A percentile compares a stretch with the other conserved stretches of the same genome.
phyloP scores from a whole-genome alignment of 1,140 invertebrate genomes.

The Lysiphlebus fabarum region DNA sequence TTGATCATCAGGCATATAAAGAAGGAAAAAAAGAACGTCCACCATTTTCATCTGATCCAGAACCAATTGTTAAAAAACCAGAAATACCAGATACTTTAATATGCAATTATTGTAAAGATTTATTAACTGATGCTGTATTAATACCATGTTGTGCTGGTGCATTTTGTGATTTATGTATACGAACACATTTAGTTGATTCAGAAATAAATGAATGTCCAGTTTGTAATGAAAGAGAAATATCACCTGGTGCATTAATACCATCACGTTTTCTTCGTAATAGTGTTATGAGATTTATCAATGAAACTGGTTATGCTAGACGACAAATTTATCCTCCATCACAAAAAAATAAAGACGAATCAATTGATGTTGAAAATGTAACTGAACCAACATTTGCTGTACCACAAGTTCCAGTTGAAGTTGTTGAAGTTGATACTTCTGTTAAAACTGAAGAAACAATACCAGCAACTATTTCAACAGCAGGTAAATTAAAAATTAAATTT shows the following conservation, averaged over 20 bases:
- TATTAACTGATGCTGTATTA: slow-evolving; percentile 94
- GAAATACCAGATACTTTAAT: slow-evolving; percentile 87
- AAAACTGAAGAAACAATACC: slow-evolving; percentile 45
- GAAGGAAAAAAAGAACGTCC: slow-evolving; percentile 69
- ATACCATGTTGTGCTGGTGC: slow-evolving; percentile 96
- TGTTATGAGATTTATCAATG: slow-evolving; percentile 85
- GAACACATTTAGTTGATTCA: slow-evolving; percentile 82
- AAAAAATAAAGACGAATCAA: too few relatives aligned
- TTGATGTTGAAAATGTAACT: too few relatives aligned
- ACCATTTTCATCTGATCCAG: slow-evolving; percentile 61
- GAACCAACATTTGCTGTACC: slow-evolving; percentile 22
- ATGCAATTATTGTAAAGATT: slow-evolving; percentile 87
- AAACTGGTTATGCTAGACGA: slow-evolving; percentile 73
- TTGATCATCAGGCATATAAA: slow-evolving; percentile 81
- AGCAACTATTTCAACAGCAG: slow-evolving; percentile 24
- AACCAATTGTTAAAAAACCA: slow-evolving; percentile 60
- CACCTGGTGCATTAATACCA: slow-evolving; percentile 88
- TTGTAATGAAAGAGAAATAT: slow-evolving; percentile 88
- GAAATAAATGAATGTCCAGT: slow-evolving; percentile 93
- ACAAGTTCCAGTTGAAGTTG: slow-evolving; percentile 19
- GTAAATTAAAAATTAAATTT: too few relatives aligned
- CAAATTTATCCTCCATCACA: slow-evolving; percentile 29
- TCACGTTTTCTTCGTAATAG: slow-evolving; percentile 86
- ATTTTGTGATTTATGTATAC: slow-evolving; percentile 98
- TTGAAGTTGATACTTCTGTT: slow-evolving; percentile 40